phyloP scores from a whole-genome alignment of 2,113 vertebrate genomes.

The Murina feae region DNA sequence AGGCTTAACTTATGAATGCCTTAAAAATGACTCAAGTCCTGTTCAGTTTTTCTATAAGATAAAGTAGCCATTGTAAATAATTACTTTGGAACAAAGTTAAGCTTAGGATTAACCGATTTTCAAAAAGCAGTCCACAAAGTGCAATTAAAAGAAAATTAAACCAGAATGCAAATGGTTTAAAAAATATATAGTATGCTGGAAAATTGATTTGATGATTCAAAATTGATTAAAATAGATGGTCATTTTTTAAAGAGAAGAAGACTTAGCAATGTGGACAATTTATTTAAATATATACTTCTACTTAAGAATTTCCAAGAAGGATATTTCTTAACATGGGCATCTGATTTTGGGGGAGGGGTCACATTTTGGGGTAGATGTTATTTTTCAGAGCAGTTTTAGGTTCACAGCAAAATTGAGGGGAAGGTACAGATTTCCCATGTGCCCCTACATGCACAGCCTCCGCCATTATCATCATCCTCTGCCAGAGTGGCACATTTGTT shows the following conservation, averaged over 20 bases:
- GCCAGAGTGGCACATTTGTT: neutral
- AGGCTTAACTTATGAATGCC: conserved; percentile 35
- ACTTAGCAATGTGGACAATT: neutral
- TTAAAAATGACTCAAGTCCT: neutral
- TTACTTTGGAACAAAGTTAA: conserved; percentile 26
- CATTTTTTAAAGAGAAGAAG: neutral
- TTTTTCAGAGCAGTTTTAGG: neutral
- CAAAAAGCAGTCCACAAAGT: neutral
- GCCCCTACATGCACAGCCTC: neutral
- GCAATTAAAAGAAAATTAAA: conserved; percentile 3
- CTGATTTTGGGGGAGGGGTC: neutral
- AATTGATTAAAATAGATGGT: neutral
- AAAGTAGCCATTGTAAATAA: neutral
- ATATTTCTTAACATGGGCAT: neutral
- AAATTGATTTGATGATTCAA: neutral
- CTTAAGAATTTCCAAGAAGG: neutral
- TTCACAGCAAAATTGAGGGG: neutral
- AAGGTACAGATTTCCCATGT: neutral
- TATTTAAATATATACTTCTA: neutral
- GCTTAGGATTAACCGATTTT: neutral
- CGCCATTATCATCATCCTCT: neutral
- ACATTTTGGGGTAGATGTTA: neutral
- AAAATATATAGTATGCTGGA: neutral
- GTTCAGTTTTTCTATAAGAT: neutral
- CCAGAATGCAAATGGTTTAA: neutral